These are phyloP conservation scores for Luffia ferchaultella DNA, from an alignment of 2,888 invertebrate species.

Conservation along the genomic window DNA sequence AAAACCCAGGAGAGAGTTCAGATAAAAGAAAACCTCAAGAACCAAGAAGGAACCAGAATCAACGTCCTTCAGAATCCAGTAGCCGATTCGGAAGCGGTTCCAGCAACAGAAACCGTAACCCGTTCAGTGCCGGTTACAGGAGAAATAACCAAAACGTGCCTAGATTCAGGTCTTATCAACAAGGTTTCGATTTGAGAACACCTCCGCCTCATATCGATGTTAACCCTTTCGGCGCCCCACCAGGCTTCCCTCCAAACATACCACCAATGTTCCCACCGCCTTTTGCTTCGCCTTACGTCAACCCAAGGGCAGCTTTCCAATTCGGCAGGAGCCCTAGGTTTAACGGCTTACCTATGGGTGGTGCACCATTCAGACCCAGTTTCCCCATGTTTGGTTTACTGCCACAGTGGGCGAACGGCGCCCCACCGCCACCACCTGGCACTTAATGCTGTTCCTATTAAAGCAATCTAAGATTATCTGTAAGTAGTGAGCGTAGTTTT, in stretches of 20 bases:
- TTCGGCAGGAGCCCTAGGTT: conserved; percentile 32
- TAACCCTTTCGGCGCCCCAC: conserved; percentile 21
- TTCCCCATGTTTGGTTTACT: conserved; percentile 27
- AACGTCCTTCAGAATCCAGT: conserved; percentile 48
- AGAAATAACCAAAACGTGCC: conserved; percentile 26
- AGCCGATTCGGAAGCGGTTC: conserved; percentile 47
- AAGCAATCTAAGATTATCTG: conserved; percentile 20
- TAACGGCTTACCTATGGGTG: conserved; percentile 19
- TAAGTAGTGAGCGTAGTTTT: conserved; percentile 26
- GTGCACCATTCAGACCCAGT: conserved; percentile 32
- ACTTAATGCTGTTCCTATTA: conserved; percentile 30
- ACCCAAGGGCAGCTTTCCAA: conserved; percentile 26
- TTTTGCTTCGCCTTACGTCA: conserved; percentile 23
- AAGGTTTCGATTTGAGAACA: conserved; percentile 24
- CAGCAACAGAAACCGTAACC: conserved; percentile 35
- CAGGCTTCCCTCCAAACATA: conserved; percentile 18
- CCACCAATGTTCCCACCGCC: conserved; percentile 31
- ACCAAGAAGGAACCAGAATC: conserved; percentile 30
- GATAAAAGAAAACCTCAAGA: conserved; percentile 24
- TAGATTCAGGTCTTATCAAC: conserved; percentile 29
- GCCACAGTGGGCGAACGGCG: conserved; percentile 37
- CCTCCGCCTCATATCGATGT: conserved; percentile 27
- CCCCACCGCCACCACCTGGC: conserved; percentile 48
- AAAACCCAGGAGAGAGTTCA: conserved; percentile 36
- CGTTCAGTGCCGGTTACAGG: conserved; percentile 32